Percentiles rank a stretch among this genome's conserved stretches.
These are phyloP conservation scores for Troglohyphantes excavatus DNA, from an alignment of 2,888 invertebrate genomes.

Conservation along the genomic window DNA sequence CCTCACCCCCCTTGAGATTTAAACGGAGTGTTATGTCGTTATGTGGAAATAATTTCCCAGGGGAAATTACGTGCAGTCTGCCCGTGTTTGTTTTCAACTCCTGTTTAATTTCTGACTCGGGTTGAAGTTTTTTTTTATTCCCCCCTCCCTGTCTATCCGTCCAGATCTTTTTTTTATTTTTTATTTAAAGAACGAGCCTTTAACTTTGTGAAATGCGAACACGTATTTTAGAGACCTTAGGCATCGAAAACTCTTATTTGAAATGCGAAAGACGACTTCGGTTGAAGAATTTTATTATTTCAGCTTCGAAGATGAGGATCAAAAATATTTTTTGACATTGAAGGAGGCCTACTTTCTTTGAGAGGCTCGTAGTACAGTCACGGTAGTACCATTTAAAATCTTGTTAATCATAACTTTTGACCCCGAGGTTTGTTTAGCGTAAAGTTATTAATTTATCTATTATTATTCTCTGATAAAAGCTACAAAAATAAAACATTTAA, in stretches of 20 bases:
- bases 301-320: background rate
- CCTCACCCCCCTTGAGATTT: slow-evolving; percentile 39
- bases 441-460: no score
- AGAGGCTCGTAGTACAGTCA: no score
- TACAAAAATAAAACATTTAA: no score
- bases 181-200: background rate
- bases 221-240: slow-evolving; percentile 63
- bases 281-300: slow-evolving; percentile 12
- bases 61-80: slow-evolving; percentile 70
- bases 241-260: slow-evolving; percentile 49
- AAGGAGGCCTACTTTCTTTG: no score
- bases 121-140: slow-evolving; percentile 8
- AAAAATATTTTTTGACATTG: slow-evolving; percentile 1
- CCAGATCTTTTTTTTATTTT: background rate
- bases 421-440: no score
- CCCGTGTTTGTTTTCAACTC: slow-evolving; percentile 75
- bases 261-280: slow-evolving; percentile 63
- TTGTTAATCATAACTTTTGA: no score
- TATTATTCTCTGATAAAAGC: no score
- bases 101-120: slow-evolving; percentile 71
- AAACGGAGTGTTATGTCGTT: slow-evolving; percentile 75
- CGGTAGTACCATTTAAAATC: no score
- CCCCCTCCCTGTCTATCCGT: background rate
- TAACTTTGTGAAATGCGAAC: slow-evolving; percentile 54
- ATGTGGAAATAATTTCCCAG: slow-evolving; percentile 71